Base-by-base conservation (phyloP, 1,140 invertebrate genomes). In the Drosophila pruinosa region DNA sequence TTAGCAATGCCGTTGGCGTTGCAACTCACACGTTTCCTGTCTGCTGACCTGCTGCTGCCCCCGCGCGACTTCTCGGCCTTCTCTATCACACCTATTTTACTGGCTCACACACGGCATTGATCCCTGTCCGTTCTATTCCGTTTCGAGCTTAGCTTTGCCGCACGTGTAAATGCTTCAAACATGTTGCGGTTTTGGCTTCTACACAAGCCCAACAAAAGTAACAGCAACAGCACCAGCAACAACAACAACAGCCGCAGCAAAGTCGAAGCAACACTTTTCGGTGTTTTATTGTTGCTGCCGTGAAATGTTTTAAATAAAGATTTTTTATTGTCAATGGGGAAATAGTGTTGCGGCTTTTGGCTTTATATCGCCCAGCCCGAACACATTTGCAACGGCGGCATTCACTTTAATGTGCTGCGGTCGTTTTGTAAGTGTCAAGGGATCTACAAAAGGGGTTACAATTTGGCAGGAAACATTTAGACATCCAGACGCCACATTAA, bases 271-370 rank as follows among this genome's bases (percentile, higher is more conserved):
- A 19, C 39, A 86, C 64, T 73, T 81, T 83, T 65, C 45, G 81
- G 67, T 85, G 82, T 86, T 86, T 86, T 86, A 86, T 86, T 88
- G 82, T 85, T 65, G 63, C 38, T 65, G 82, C 74, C 82, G 70
- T 86, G 82, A 86, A 85, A 88, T 86, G 81, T 86, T 86, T 86
- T 88, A 86, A 86, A 85, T 85, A 88, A 88, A 86, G 81, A 88
- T 88, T 86, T 86, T 86, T 86, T 86, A 86, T 86, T 86, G 82
- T 85, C 81, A 85, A 85, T 86, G 80, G 62, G 77, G 64, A 70
- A 74, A 74, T 86, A 85, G 82, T 74, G 81, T 86, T 85, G 81
- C 77, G 81, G 81, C 81, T 85, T 85, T 85, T 77, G 64, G 81
- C 69, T 74, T 86, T 86, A 85, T 71, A 74, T 67, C 80, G 61